Evolutionary conservation across 1,140 invertebrate species (phyloP), one percentile per base, ranked within the genome.

Genomic region (Zaprionus gabonicus): DNA sequence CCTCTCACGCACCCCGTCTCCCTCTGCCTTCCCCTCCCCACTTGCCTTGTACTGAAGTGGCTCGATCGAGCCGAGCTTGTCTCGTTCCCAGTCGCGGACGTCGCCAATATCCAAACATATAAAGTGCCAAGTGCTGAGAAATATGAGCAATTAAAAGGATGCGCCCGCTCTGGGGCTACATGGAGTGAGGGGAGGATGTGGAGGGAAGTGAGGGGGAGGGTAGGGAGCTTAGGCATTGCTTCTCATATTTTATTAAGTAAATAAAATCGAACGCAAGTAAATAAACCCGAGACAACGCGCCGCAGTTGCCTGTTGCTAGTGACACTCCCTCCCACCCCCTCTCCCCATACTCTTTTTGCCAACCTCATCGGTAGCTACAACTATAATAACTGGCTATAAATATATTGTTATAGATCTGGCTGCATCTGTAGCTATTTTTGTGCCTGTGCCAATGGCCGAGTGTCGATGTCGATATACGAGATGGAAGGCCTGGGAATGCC

Each of bases 121-220:
- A 76, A 59, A 71, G 68, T 71, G 60, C 67, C 80, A 87, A 77
- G 65, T 76, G 62, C 31, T 55, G 28, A 59, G 83, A 88, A 87
- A 87, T 83, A 67, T 53, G 83, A 87, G 80, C 78, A 74, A 83
- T 81, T 70, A 78, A 78, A 87, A 86, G 83, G 83, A 86, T 86
- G 83, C 83, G 76, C 76, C 51, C 4, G n/a, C 4, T 13, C 2
- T 34, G 7, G 58, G 38, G 17, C 46, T 6, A 20, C 6, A 17
- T 17, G 20, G 15, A 12, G 12, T 4, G 20, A 7, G 38, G 4
- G 44, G 36, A 25, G 51, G 20, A 17, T 3, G 20, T 36, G 17
- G 51, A 41, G 23, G n/a, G 23, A 6, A 51, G 27, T 15, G 15
- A 51, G 15, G 28, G 41, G 69, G 25, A 3, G 0, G 0, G 3